These are phyloP conservation scores for Meteorus cinctellus DNA, from an alignment of 2,888 invertebrate genomes.

Conservation along the genomic window DNA sequence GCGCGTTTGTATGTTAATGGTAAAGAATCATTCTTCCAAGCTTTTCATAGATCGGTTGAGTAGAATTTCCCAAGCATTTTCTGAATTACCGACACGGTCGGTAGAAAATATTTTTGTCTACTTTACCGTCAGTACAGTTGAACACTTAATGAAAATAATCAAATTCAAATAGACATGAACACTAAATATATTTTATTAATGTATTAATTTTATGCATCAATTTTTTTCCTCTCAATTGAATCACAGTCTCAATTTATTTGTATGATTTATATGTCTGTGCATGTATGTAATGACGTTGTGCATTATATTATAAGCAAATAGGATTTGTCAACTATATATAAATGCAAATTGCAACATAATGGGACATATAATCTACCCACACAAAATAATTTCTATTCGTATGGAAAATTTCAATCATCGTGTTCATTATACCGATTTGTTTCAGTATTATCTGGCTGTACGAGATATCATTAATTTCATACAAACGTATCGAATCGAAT, in stretches of 20 bases:
- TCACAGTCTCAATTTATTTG: too few species aligned
- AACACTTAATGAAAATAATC: too few species aligned
- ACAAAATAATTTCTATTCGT: background rate
- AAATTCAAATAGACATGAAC: too few species aligned
- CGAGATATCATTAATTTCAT: constrained; percentile 1
- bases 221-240: too few species aligned
- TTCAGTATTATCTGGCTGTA: background rate
- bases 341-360: background rate
- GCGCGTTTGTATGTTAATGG: background rate
- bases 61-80: background rate
- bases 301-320: background rate
- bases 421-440: background rate
- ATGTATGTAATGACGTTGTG: too few species aligned
- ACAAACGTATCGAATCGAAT: background rate
- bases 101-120: background rate
- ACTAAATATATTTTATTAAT: too few species aligned
- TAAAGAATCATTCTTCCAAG: background rate
- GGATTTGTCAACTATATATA: background rate
- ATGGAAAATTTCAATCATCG: background rate
- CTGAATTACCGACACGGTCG: background rate
- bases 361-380: background rate
- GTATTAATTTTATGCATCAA: too few species aligned
- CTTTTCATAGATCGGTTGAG: background rate
- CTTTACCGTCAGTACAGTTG: too few species aligned
- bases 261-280: too few species aligned